These are phyloP conservation scores for Apodemus agrarius DNA, from an alignment of 2,797 vertebrate genomes.

Conservation along the genomic window DNA sequence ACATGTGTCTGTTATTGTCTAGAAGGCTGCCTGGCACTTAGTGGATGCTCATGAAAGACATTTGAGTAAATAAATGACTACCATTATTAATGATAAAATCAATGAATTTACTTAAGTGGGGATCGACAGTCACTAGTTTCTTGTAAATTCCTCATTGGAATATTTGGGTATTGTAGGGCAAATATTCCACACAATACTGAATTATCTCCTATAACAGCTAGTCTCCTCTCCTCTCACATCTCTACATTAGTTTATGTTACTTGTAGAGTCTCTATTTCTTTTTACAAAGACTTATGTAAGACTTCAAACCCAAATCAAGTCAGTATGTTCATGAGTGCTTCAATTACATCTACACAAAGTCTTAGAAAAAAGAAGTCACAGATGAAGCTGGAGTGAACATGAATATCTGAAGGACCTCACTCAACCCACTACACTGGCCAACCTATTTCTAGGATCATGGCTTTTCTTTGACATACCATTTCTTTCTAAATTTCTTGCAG, in stretches of 20 bases:
- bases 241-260: not conserved
- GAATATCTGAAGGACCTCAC: not conserved
- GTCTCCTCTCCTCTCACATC: not conserved
- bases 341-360: not conserved
- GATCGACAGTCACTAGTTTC: not conserved
- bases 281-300: not conserved
- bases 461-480: not conserved
- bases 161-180: not conserved
- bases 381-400: not conserved
- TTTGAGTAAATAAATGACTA: not conserved
- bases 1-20: not conserved
- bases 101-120: not conserved
- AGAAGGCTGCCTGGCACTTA: not conserved
- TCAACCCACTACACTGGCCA: not conserved
- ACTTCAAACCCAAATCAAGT: not conserved
- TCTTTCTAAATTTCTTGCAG: not conserved
- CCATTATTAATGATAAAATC: not conserved
- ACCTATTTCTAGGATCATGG: not conserved
- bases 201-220: not conserved
- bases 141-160: not conserved
- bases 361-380: not conserved
- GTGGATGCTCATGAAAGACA: not conserved
- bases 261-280: not conserved
- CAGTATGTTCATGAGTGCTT: not conserved
- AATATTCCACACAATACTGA: not conserved